Evolutionary conservation across 1,140 invertebrate species (phyloP).

Genomic region (Araneus ventricosus): DNA sequence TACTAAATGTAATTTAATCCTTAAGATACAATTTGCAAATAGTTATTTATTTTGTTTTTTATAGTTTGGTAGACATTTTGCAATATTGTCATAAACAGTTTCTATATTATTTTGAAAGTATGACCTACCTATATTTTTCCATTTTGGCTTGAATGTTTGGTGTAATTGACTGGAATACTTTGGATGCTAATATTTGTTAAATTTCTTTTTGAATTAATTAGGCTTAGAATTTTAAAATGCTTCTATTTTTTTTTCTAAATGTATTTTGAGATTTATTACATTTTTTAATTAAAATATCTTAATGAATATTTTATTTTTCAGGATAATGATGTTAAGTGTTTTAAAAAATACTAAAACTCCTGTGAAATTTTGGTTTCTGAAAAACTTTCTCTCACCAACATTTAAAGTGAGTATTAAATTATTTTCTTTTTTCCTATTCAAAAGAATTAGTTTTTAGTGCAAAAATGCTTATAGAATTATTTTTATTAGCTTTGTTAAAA

Average conservation of each 20-base stretch:
- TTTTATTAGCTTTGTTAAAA: too few relatives aligned
- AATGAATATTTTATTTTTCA: slow-evolving; percentile 70
- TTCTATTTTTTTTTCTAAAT: not conserved
- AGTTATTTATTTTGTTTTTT: too few relatives aligned
- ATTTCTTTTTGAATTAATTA: not conserved
- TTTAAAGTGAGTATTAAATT: slow-evolving; percentile 86
- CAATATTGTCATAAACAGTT: too few relatives aligned
- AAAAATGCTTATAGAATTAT: slow-evolving; percentile 66
- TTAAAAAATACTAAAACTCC: slow-evolving; percentile 97
- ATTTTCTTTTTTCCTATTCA: not conserved
- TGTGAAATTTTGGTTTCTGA: slow-evolving; percentile 99
- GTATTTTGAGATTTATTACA: not conserved
- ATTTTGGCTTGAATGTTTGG: too few relatives aligned
- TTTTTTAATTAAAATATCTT: not conserved
- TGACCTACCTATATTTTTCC: too few relatives aligned
- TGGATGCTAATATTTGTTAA: not conserved
- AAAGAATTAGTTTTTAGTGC: not conserved
- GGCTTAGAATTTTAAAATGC: not conserved
- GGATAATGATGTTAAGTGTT: slow-evolving; percentile 99
- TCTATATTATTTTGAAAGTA: too few relatives aligned
- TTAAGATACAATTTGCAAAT: too few relatives aligned
- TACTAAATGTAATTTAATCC: too few relatives aligned
- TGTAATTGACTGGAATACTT: not conserved
- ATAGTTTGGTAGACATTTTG: too few relatives aligned
- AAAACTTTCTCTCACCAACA: slow-evolving; percentile 98